Percentiles rank a stretch among this genome's conserved stretches.
These are phyloP conservation scores for Okamejei kenojei DNA, from an alignment of 2,797 vertebrate genomes.

Conservation along the genomic window DNA sequence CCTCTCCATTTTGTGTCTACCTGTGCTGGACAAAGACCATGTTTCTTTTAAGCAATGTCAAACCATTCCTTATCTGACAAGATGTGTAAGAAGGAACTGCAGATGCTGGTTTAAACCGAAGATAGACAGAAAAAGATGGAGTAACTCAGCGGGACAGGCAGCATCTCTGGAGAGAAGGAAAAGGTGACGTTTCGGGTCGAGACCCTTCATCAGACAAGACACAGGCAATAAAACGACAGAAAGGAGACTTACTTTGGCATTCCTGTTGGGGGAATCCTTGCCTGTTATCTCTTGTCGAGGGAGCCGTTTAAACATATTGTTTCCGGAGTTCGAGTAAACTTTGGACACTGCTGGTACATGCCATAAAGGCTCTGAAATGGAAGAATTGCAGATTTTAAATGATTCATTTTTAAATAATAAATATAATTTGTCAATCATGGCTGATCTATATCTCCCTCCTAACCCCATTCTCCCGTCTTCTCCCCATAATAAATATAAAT, in stretches of 20 bases:
- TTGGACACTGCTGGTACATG: constrained; percentile 70
- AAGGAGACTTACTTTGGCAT: constrained; percentile 69
- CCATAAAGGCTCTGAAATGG: constrained; percentile 76
- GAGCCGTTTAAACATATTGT: constrained; percentile 58
- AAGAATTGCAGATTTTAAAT: not conserved
- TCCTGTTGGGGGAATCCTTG: constrained; percentile 79
- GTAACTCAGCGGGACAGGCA: no score
- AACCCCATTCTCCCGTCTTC: no score
- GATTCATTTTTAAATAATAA: not conserved
- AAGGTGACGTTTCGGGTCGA: no score
- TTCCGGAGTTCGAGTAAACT: constrained; percentile 48
- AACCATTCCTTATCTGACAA: not conserved
- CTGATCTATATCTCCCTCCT: no score
- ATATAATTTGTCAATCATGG: no score
- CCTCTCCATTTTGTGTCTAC: no score
- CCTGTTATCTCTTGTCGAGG: constrained; percentile 67
- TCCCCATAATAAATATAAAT: no score
- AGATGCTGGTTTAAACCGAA: no score
- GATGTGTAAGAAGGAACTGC: not conserved
- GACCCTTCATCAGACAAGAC: not conserved
- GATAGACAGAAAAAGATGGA: no score
- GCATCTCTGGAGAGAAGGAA: no score
- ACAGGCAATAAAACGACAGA: not conserved
- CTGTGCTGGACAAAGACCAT: not conserved
- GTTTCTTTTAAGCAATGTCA: not conserved